A percentile compares a stretch with the other conserved stretches of the same genome.
These are phyloP conservation scores for Campylorhamphus procurvoides DNA, from an alignment of 2,113 vertebrate genomes.

Conservation along the genomic window DNA sequence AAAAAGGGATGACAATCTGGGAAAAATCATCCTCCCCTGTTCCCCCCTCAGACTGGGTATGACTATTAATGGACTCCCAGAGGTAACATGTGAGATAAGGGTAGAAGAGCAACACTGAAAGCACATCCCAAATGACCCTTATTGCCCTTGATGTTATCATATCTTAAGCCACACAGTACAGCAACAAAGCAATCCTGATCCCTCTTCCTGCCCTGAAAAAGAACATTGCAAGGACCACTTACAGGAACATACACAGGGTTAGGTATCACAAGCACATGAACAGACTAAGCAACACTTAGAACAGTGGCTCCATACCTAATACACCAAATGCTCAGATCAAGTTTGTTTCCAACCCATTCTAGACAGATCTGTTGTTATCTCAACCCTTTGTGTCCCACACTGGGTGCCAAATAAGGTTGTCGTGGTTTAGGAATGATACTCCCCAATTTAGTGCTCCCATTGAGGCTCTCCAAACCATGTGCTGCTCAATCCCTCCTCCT, in stretches of 20 bases:
- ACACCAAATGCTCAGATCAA: background rate
- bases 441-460: background rate
- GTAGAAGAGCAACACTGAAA: background rate
- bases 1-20: background rate
- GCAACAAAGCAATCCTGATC: background rate
- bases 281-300: background rate
- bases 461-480: background rate
- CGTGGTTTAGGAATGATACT: background rate
- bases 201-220: background rate
- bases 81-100: background rate
- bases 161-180: background rate
- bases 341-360: background rate
- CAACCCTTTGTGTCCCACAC: background rate
- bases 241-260: background rate
- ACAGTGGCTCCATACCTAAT: background rate
- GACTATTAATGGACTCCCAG: background rate
- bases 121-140: background rate
- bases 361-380: background rate
- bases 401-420: background rate
- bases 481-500: background rate
- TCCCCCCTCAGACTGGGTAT: background rate
- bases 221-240: background rate
- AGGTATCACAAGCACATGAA: background rate
- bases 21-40: background rate
- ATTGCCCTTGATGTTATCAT: background rate